Evolutionary conservation across 2,888 invertebrate species (phyloP), one percentile per base, ranked within the genome.

Genomic region (Aproaerema taeniolella): DNA sequence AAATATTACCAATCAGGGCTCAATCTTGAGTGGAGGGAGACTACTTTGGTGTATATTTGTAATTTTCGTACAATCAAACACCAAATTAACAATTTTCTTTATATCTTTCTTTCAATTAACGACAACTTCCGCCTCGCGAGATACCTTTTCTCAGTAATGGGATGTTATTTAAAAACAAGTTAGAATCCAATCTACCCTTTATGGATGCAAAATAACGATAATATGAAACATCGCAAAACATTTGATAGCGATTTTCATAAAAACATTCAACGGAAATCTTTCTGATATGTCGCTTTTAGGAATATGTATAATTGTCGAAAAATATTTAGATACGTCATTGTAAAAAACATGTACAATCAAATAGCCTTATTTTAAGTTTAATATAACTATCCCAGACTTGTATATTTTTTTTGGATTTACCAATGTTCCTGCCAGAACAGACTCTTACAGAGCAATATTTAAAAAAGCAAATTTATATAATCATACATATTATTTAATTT

Each of bases 401-500:
- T 46, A 46, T 45, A 43, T n/a, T n/a, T 46, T 48, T 53, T 24
- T 13, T 10, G 16, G 1, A 8, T 32, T 32, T 2, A 11, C 13
- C 8, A n/a, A 9, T 16, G 16, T n/a, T 5, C 16, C 6, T 16
- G 17, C 11, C 10, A 16, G 36, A 47, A 49, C 36, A 45, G 51
- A 56, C 62, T 67, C 67, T 61, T 62, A 47, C 7, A 66, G 67
- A 65, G 63, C 53, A 55, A 47, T 53, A 61, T 55, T 61, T 55
- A 61, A 59, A 52, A 58, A 67, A 60, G 65, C 58, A 58, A 58
- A 67, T 61, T 62, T 67, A 72, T 63, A 64, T 66, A 67, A 69
- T 62, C 55, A 71, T 72, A 80, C 64, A 73, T 75, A 75, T 67
- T 65, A n/a, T 65, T 53, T 48, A 55, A 59, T 62, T 61, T n/a